Percentiles rank a stretch among this genome's conserved stretches.
These are phyloP conservation scores for Antigone vipio DNA, from an alignment of 2,113 vertebrate genomes.

Conservation along the genomic window DNA sequence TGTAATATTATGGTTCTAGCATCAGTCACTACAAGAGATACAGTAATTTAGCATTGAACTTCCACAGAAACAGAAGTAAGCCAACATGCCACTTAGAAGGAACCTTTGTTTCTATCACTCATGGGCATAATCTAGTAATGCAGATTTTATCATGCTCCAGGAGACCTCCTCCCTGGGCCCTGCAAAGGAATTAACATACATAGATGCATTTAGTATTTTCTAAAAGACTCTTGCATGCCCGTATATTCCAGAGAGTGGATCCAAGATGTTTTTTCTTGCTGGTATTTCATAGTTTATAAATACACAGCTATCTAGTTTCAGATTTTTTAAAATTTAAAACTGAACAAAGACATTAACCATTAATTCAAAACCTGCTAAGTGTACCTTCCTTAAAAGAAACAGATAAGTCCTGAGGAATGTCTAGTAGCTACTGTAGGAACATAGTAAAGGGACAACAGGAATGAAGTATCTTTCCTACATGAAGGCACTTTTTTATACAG, in stretches of 20 bases:
- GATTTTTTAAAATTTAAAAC: background rate
- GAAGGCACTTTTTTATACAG: background rate
- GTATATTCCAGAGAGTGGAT: background rate
- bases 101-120: background rate
- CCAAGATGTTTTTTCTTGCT: background rate
- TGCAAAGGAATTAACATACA: background rate
- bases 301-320: background rate
- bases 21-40: background rate
- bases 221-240: background rate
- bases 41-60: background rate
- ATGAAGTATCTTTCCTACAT: background rate
- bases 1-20: background rate
- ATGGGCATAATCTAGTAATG: background rate
- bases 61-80: background rate
- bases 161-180: rapidly evolving
- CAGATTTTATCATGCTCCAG: background rate
- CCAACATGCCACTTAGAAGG: background rate
- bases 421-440: background rate
- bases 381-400: background rate
- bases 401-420: background rate
- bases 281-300: background rate
- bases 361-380: background rate
- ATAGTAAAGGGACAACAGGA: background rate
- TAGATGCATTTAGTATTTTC: background rate
- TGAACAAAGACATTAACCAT: background rate